These are phyloP conservation scores for Mionectes olivaceus DNA, from an alignment of 2,797 vertebrate species.

Conservation along the genomic window DNA sequence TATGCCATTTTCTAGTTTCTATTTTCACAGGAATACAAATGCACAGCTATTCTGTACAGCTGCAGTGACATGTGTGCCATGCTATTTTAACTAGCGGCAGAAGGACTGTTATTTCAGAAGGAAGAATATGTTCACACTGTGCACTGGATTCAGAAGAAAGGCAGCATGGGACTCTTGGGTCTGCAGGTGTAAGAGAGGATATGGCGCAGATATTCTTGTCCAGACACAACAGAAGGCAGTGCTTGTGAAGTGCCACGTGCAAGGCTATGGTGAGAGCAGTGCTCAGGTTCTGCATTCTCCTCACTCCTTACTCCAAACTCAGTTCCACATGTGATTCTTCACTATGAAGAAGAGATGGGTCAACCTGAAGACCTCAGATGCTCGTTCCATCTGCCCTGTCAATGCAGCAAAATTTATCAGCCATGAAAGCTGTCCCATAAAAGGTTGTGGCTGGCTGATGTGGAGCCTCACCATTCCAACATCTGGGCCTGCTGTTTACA, in stretches of 20 bases:
- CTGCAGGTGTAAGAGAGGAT: not conserved
- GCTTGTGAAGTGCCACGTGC: not conserved
- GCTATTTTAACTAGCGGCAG: constrained; percentile 28
- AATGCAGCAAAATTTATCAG: not conserved
- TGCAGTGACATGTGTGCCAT: not conserved
- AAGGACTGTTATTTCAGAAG: not conserved
- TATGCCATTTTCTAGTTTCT: not conserved
- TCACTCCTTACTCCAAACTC: not conserved
- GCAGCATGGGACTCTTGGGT: not conserved
- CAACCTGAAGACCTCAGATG: not conserved
- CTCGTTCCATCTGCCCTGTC: not conserved
- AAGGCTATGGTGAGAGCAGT: not conserved
- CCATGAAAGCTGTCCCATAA: not conserved
- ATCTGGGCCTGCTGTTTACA: fast-evolving
- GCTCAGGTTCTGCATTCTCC: not conserved
- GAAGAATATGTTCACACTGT: not conserved
- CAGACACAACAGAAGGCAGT: not conserved
- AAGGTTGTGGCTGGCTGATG: fast-evolving
- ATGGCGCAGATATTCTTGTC: not conserved
- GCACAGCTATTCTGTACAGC: not conserved
- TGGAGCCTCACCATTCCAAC: not conserved
- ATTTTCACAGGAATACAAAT: not conserved
- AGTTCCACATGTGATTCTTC: not conserved
- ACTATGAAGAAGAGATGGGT: not conserved
- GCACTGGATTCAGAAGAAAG: not conserved